Conservation (phyloP, 2,113 vertebrate genomes). For the Onychostruthus taczanowskii region DNA sequence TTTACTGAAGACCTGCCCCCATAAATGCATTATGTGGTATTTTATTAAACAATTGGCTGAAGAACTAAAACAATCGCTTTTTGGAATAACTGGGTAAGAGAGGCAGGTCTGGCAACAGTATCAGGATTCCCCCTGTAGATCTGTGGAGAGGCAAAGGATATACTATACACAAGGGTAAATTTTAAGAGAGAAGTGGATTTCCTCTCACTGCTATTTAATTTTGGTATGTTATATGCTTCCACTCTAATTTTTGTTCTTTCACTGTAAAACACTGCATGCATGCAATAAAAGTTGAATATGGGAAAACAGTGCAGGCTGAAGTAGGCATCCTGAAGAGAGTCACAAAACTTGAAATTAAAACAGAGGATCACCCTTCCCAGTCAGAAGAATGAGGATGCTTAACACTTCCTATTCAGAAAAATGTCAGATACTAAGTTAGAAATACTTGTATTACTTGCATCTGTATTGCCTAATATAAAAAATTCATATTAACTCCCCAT, state of each 20-base stretch:
- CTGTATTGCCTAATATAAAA: not conserved
- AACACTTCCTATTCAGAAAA: not conserved
- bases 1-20: not conserved
- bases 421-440: not conserved
- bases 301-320: not conserved
- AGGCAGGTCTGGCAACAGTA: not conserved
- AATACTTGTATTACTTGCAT: not conserved
- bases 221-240: constrained; percentile 25
- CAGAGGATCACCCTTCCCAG: not conserved
- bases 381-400: not conserved
- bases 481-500: not conserved
- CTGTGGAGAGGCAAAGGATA: not conserved
- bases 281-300: not conserved
- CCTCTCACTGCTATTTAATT: constrained; percentile 13
- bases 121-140: not conserved
- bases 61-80: not conserved
- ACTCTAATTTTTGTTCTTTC: not conserved
- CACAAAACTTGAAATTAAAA: not conserved
- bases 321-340: not conserved
- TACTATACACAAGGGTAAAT: not conserved
- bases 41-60: not conserved
- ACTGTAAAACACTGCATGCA: not conserved
- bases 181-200: constrained; percentile 30
- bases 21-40: not conserved
- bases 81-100: not conserved